Evolutionary conservation across 1,140 invertebrate species (phyloP).

Genomic region (Atta texana): DNA sequence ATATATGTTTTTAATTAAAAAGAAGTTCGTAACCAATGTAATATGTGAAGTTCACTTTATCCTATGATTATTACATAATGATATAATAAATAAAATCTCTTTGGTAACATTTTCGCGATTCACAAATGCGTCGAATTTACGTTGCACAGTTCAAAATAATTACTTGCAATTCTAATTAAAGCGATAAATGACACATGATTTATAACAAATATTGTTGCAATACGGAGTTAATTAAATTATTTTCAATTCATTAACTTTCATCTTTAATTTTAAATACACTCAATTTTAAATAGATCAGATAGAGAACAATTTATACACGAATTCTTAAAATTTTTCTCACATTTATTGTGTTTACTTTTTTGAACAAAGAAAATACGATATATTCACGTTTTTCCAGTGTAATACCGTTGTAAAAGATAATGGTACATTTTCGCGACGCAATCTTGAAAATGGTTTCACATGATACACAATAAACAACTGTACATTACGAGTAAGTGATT

Average conservation of each 20-base stretch:
- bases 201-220: neutral
- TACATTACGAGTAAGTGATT: conserved; percentile 75
- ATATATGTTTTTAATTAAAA: neutral
- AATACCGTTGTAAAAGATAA: neutral
- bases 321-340: neutral
- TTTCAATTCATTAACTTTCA: neutral
- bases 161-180: conserved; percentile 29
- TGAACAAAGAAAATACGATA: neutral
- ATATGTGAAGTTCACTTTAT: neutral
- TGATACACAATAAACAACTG: conserved; percentile 3
- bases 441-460: conserved; percentile 16
- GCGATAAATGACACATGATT: conserved; percentile 42
- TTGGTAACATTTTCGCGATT: neutral
- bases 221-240: neutral
- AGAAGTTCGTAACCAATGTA: conserved; percentile 68
- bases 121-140: conserved; percentile 22
- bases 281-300: neutral
- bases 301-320: neutral
- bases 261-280: neutral
- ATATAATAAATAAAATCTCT: neutral
- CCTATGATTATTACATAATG: neutral
- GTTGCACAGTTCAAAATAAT: conserved; percentile 49
- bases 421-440: conserved; percentile 7
- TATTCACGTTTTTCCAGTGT: neutral
- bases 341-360: neutral